Evolutionary conservation across 1,140 invertebrate genomes (phyloP).

Genomic region (Habropoda laboriosa): DNA sequence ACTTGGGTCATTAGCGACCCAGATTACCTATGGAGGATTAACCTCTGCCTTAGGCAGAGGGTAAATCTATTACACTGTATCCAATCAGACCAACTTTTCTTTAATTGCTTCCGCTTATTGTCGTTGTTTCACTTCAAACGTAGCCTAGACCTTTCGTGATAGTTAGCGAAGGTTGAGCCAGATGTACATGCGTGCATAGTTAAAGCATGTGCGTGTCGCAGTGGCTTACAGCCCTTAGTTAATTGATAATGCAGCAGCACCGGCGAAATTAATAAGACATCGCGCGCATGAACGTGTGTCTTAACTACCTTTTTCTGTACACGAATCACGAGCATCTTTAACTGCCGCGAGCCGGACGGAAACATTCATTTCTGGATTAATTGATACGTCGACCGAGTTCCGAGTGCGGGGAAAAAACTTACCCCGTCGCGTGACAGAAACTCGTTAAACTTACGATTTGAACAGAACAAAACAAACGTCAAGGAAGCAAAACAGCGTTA

Average conservation of each 20-base stretch:
- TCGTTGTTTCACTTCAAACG: slow-evolving; percentile 50
- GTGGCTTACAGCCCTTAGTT: neutral
- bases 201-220: slow-evolving; percentile 24
- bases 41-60: too few relatives aligned
- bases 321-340: slow-evolving; percentile 1
- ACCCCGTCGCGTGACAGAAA: slow-evolving; percentile 33
- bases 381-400: slow-evolving; percentile 19
- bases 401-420: slow-evolving; percentile 1
- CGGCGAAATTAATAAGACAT: neutral
- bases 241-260: slow-evolving; percentile 37
- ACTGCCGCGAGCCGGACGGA: neutral
- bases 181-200: slow-evolving; percentile 2
- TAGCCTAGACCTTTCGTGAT: slow-evolving; percentile 38
- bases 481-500: slow-evolving; percentile 2
- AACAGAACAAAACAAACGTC: slow-evolving; percentile 24
- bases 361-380: slow-evolving; percentile 40
- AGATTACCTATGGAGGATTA: too few relatives aligned
- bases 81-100: too few relatives aligned
- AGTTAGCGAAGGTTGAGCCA: slow-evolving; percentile 49
- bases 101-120: slow-evolving; percentile 52
- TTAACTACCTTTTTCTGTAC: neutral
- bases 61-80: too few relatives aligned
- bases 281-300: neutral
- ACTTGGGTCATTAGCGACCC: too few relatives aligned
- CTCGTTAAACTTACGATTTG: slow-evolving; percentile 44